Conservation (phyloP, 1,140 invertebrate genomes). For the Neomicropteryx cornuta region DNA sequence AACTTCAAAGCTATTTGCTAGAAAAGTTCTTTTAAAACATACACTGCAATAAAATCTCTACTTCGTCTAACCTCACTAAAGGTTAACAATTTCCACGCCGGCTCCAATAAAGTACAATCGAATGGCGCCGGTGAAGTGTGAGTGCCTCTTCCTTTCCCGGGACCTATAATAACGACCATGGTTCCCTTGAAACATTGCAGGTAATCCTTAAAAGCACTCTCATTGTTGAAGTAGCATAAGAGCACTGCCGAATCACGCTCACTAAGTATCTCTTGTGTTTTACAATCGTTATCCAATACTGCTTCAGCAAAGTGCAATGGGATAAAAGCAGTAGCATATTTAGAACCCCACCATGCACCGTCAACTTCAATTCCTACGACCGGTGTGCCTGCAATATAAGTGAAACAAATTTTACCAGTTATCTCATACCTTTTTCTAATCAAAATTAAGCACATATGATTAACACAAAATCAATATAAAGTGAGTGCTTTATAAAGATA, state of each 20-base stretch:
- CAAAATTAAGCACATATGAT: no score
- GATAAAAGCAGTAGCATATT: constrained; percentile 37
- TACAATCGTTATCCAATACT: constrained; percentile 22
- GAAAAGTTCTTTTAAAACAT: no score
- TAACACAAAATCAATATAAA: no score
- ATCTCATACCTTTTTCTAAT: no score
- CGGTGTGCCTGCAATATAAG: constrained; percentile 25
- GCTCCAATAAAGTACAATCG: constrained; percentile 36
- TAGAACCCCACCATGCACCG: constrained; percentile 35
- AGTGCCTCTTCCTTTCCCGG: constrained; percentile 45
- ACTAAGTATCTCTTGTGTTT: constrained; percentile 17
- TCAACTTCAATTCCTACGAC: constrained; percentile 36
- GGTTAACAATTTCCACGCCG: constrained; percentile 23
- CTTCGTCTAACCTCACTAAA: constrained; percentile 30
- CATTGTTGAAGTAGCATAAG: constrained; percentile 70
- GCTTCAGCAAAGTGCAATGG: constrained; percentile 25
- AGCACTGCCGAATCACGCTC: constrained; percentile 43
- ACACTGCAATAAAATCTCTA: constrained; percentile 31
- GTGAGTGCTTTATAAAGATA: no score
- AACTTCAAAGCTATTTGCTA: no score
- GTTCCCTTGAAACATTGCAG: constrained; percentile 46
- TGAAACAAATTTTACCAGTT: no score
- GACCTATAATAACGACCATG: constrained; percentile 58
- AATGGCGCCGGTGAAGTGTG: constrained; percentile 57
- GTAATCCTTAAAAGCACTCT: constrained; percentile 51